These are phyloP conservation scores for Struthidea cinerea DNA, from an alignment of 2,113 vertebrate genomes.

Conservation along the genomic window DNA sequence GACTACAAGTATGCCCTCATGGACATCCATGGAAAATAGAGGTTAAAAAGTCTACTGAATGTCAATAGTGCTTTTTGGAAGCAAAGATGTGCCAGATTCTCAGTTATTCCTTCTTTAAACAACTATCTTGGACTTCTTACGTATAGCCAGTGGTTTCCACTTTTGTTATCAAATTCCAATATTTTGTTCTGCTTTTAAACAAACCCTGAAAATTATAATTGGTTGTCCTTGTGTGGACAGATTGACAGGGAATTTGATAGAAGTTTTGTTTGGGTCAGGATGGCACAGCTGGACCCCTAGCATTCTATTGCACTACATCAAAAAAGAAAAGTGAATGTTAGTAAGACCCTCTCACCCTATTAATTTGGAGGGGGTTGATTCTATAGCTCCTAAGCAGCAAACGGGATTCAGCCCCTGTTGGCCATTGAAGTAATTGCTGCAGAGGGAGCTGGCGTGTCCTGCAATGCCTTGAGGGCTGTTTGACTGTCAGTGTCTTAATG, in stretches of 20 bases:
- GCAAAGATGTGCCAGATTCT: background rate
- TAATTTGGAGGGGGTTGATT: background rate
- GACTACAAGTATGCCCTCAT: background rate
- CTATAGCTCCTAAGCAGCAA: background rate
- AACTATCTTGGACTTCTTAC: background rate
- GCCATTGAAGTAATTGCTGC: background rate
- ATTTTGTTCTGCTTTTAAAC: background rate
- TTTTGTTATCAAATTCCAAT: background rate
- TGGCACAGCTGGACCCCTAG: background rate
- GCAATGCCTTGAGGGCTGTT: background rate
- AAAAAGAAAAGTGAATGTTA: background rate
- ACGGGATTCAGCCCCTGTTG: background rate
- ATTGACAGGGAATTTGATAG: background rate
- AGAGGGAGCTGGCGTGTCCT: background rate
- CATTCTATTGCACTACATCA: background rate
- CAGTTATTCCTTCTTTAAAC: background rate
- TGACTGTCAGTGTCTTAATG: background rate
- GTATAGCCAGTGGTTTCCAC: background rate
- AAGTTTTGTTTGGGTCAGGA: background rate
- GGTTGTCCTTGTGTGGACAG: background rate
- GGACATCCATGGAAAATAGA: background rate
- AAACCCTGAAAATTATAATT: background rate
- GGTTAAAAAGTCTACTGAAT: background rate
- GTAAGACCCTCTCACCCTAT: background rate
- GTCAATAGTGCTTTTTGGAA: background rate